These are phyloP conservation scores for Eilema griseolum DNA, from an alignment of 2,888 invertebrate species.

Conservation along the genomic window DNA sequence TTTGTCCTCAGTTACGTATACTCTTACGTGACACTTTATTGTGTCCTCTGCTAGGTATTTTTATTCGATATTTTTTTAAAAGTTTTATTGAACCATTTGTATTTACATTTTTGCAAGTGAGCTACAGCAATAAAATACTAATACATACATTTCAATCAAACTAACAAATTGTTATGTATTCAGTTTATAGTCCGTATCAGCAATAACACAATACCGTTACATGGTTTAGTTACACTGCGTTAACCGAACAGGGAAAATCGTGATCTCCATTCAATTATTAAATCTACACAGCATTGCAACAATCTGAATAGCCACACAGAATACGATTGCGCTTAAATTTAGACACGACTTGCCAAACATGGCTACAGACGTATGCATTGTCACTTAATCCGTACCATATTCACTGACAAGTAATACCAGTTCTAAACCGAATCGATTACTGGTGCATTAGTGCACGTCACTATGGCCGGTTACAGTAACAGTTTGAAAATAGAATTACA, in stretches of 20 bases:
- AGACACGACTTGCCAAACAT: constrained; percentile 38
- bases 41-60: not conserved
- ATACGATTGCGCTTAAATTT: constrained; percentile 30
- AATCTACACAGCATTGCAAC: constrained; percentile 15
- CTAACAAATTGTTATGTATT: not conserved
- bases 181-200: not conserved
- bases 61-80: no score
- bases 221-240: constrained; percentile 8
- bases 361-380: constrained; percentile 39
- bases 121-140: not conserved
- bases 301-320: constrained; percentile 28
- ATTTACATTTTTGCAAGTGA: not conserved
- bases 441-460: constrained; percentile 36
- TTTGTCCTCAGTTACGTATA: no score
- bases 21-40: not conserved
- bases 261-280: constrained; percentile 21
- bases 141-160: not conserved
- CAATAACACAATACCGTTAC: not conserved
- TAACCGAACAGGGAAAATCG: constrained; percentile 8
- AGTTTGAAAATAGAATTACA: constrained; percentile 44
- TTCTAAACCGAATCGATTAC: constrained; percentile 39
- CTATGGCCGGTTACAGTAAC: constrained; percentile 25
- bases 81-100: not conserved
- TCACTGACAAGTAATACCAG: constrained; percentile 41
- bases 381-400: constrained; percentile 45